Evolutionary conservation across 2,113 vertebrate genomes (phyloP).

Genomic region (Corvus hawaiiensis): DNA sequence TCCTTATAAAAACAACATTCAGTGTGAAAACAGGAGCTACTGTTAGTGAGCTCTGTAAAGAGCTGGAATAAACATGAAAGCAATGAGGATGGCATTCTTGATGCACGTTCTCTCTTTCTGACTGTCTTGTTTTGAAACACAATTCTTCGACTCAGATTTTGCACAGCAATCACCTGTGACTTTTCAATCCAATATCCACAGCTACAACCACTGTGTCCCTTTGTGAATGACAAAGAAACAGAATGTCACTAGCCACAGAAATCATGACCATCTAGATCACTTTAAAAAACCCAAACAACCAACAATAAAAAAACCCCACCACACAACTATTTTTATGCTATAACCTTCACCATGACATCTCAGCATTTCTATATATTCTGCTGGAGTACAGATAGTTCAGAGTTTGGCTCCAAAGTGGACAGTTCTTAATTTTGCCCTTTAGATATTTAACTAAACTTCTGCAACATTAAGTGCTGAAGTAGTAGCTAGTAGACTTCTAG

Average conservation of each 20-base stretch:
- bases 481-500: not conserved
- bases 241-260: not conserved
- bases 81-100: not conserved
- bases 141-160: not conserved
- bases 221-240: not conserved
- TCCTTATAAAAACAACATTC: not conserved
- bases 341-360: not conserved
- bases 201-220: not conserved
- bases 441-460: not conserved
- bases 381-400: not conserved
- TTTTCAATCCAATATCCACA: not conserved
- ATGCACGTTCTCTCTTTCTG: not conserved
- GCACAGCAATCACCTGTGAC: not conserved
- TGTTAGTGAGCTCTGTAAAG: not conserved
- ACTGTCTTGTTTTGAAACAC: not conserved
- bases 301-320: not conserved
- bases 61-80: not conserved
- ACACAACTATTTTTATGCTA: not conserved
- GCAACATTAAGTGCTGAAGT: not conserved
- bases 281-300: not conserved
- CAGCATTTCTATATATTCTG: not conserved
- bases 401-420: not conserved
- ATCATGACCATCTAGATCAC: not conserved
- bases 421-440: not conserved
- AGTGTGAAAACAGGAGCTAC: not conserved